phyloP scores from a whole-genome alignment of 2,113 vertebrate species.

The Psephotus haematonotus region DNA sequence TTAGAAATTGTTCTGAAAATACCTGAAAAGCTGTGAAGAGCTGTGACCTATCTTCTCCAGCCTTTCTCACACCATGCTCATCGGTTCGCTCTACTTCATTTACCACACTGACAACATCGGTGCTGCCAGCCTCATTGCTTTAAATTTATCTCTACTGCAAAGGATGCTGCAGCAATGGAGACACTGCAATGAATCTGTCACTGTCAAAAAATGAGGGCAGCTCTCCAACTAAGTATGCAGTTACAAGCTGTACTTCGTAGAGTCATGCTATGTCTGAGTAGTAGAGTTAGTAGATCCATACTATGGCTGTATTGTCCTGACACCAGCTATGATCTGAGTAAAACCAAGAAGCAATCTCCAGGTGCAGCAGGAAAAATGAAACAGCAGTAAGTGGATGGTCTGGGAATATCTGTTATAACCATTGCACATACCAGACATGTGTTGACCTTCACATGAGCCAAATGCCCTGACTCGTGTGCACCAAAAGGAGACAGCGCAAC shows the following conservation, averaged over 20 bases:
- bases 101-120: background rate
- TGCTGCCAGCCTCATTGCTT: background rate
- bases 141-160: background rate
- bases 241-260: background rate
- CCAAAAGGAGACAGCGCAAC: background rate
- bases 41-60: background rate
- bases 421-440: background rate
- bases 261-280: background rate
- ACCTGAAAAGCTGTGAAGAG: background rate
- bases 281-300: background rate
- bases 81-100: background rate
- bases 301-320: background rate
- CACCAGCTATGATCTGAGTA: accelerated
- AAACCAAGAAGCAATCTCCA: background rate
- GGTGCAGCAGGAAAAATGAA: background rate
- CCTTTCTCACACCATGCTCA: background rate
- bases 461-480: background rate
- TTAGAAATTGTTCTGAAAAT: background rate
- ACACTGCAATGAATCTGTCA: accelerated
- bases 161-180: background rate
- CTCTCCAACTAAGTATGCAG: background rate
- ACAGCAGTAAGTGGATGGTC: background rate
- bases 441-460: background rate
- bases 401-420: background rate
- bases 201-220: background rate